Base-by-base conservation (phyloP, 2,113 vertebrate genomes). In the Pimephales promelas region DNA sequence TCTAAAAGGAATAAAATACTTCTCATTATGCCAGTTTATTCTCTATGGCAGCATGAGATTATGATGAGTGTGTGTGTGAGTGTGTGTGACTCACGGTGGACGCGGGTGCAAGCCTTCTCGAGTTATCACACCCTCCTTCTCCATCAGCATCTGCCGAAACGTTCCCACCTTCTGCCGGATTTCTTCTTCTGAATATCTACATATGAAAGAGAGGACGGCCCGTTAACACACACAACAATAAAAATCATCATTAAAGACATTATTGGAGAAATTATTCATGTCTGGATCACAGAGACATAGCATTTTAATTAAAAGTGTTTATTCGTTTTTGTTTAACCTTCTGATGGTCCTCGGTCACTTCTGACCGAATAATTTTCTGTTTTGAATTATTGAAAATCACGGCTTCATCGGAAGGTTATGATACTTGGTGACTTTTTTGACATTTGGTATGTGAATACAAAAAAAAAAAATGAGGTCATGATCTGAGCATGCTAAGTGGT, bases 111-210 rank as follows among this genome's bases (percentile, higher is more conserved):
- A 93, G 79, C 97, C 96, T 57, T 98, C 97, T 89, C 97, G 95
- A 90, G 96, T 97, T 87, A 99, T 95, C 68, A 99, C 97, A 0
- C 98, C 98, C 83, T 99, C 98, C 89, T 99, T 99, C 92, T 99
- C 98, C 98, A 99, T 99, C 93, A 99, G 93, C 98, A 99, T 99
- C 74, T 99, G 98, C 85, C 98, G 95, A 89, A 99, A 99, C 0
- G 97, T 99, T 88, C 95, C 97, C 31, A 99, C 98, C 89, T 99
- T 99, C 93, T 99, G 97, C 18, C 92, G 93, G 82, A 98, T 98
- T 91, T 99, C 98, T 87, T 98, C 97, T 86, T 98, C 97, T 0
- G 95, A 96, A 92, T 99, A 99, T 92, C 98, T 99, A 92, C 2
- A 26, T 5, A 40, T 13, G 36, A 56, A 79, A 7, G 57, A 43